Evolutionary conservation across 2,888 invertebrate genomes (phyloP).

Genomic region (Phengaris alcon): DNA sequence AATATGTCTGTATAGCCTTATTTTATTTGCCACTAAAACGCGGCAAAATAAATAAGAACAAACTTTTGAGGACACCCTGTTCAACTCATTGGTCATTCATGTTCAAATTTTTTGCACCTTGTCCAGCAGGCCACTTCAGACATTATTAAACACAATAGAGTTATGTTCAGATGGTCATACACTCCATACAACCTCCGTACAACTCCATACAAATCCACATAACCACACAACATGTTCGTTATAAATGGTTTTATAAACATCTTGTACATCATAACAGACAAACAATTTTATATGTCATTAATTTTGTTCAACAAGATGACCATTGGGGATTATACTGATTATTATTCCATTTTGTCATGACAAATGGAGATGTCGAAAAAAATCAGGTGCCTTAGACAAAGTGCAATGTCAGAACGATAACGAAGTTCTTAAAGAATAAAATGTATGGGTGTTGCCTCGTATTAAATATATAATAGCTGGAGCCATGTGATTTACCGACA

Average conservation of each 20-base stretch:
- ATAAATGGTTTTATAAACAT: constrained; percentile 36
- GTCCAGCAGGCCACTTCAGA: constrained; percentile 54
- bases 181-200: constrained; percentile 39
- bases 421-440: no score
- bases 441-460: no score
- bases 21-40: neutral
- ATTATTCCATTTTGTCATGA: neutral
- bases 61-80: constrained; percentile 45
- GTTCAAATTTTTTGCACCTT: constrained; percentile 65
- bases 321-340: neutral
- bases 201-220: neutral
- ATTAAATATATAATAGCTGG: no score
- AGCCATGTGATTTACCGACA: no score
- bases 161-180: constrained; percentile 42
- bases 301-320: constrained; percentile 8
- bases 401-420: no score
- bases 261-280: constrained; percentile 23
- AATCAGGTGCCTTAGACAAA: no score
- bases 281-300: constrained; percentile 25
- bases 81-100: constrained; percentile 62
- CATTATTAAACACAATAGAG: constrained; percentile 59
- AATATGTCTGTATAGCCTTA: no score
- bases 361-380: neutral
- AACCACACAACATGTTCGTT: neutral
- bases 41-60: neutral